These are phyloP conservation scores for Cettia cetti DNA, from an alignment of 2,113 vertebrate genomes.

Conservation along the genomic window DNA sequence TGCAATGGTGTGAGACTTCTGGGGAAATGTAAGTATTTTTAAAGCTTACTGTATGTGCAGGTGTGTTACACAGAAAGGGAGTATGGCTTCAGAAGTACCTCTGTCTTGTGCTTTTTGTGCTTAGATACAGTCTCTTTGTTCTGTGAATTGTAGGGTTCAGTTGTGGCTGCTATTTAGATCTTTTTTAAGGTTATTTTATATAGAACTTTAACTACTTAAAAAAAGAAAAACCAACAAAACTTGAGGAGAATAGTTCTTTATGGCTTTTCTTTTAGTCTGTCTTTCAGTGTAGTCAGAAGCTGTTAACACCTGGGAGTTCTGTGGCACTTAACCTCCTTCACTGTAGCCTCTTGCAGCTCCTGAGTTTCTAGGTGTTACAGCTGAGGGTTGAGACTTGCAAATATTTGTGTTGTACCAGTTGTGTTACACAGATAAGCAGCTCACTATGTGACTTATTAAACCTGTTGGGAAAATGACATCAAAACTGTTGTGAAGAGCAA, in stretches of 20 bases:
- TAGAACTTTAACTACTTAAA: neutral
- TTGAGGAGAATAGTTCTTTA: neutral
- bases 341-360: neutral
- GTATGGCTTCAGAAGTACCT: neutral
- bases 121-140: neutral
- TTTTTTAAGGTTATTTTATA: neutral
- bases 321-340: neutral
- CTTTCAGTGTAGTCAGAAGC: neutral
- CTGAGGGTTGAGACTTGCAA: neutral
- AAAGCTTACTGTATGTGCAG: neutral
- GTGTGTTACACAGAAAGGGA: neutral
- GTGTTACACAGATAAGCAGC: neutral
- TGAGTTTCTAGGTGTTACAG: neutral
- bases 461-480: neutral
- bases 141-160: neutral
- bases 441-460: neutral
- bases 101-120: neutral
- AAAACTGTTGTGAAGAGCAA: neutral
- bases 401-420: accelerated
- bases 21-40: neutral
- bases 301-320: neutral
- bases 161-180: neutral
- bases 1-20: accelerated
- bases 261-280: neutral
- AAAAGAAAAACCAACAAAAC: too few relatives aligned